phyloP scores from a whole-genome alignment of 2,113 vertebrate species.

The Bubalus kerabau region DNA sequence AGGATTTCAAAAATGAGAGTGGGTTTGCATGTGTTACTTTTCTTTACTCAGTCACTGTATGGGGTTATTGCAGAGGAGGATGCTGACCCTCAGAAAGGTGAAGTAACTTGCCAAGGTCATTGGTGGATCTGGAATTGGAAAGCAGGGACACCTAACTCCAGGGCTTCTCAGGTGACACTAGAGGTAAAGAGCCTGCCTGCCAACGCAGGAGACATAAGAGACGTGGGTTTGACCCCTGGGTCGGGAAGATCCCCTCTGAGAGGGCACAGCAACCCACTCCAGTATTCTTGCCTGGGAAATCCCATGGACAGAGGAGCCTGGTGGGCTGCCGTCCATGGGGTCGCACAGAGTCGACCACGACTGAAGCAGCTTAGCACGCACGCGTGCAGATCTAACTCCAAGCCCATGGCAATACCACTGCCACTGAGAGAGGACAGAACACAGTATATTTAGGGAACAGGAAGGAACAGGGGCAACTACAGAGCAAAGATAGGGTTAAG shows the following conservation, averaged over 20 bases:
- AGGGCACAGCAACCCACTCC: neutral
- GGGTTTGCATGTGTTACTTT: neutral
- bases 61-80: neutral
- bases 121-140: neutral
- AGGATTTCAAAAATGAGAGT: neutral
- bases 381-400: neutral
- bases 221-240: neutral
- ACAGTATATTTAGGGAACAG: neutral
- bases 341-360: neutral
- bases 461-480: neutral
- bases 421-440: neutral
- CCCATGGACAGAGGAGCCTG: neutral
- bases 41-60: neutral
- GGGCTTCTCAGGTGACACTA: neutral
- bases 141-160: neutral
- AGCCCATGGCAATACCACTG: neutral
- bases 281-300: neutral
- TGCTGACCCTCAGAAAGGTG: neutral
- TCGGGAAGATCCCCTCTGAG: neutral
- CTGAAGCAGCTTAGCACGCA: neutral
- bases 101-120: neutral
- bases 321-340: neutral
- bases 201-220: neutral
- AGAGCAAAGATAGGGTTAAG: neutral
- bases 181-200: neutral